Evolutionary conservation across 2,888 invertebrate genomes (phyloP).

Genomic region (Escarpia spicata): DNA sequence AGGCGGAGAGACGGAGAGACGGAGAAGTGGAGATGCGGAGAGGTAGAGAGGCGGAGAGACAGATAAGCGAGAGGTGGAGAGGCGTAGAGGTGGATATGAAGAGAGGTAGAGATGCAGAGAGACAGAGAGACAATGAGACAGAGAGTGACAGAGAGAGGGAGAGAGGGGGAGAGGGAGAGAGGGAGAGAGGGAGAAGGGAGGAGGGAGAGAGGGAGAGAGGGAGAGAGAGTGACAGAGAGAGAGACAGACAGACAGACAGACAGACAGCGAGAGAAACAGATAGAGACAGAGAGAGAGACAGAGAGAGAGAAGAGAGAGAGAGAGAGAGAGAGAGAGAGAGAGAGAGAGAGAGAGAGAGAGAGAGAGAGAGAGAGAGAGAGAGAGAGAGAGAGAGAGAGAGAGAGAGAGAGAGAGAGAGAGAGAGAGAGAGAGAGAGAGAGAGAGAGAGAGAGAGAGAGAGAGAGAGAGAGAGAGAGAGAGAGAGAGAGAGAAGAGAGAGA

Average conservation of each 20-base stretch:
- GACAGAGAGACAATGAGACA: background rate
- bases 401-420: background rate
- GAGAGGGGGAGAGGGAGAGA: background rate
- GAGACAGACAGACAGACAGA: background rate
- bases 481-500: constrained; percentile 7
- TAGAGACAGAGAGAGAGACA: background rate
- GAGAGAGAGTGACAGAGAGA: background rate
- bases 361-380: background rate
- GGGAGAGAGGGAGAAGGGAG: background rate
- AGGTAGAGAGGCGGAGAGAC: background rate
- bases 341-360: background rate
- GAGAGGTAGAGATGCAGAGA: background rate
- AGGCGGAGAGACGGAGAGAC: background rate
- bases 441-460: constrained; percentile 16
- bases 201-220: background rate
- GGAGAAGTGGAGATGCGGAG: background rate
- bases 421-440: background rate
- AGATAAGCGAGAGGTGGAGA: background rate
- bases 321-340: background rate
- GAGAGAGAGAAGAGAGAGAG: background rate
- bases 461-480: constrained; percentile 16
- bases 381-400: background rate
- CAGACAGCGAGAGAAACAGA: background rate
- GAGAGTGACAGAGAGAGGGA: background rate
- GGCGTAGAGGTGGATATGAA: background rate